Conservation (phyloP, 2,113 vertebrate species). For the Pygoscelis antarcticus region DNA sequence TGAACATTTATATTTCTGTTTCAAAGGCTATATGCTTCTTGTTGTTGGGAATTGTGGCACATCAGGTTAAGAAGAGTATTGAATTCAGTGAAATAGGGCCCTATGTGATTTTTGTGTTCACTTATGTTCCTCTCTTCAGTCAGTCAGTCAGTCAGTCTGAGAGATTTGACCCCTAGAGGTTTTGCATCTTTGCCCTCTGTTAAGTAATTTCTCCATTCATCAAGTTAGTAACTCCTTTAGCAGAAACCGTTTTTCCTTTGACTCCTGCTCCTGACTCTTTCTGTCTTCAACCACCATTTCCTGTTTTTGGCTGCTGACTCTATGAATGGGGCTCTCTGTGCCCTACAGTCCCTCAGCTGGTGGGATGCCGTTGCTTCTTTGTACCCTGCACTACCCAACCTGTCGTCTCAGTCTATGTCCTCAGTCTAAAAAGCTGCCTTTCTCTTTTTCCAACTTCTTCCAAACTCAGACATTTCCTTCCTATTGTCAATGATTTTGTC, state of each 20-base stretch:
- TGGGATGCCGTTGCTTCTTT: not conserved
- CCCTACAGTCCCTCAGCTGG: not conserved
- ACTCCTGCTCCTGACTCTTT: not conserved
- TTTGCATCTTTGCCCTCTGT: not conserved
- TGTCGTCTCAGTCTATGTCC: not conserved
- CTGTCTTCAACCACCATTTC: not conserved
- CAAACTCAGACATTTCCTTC: not conserved
- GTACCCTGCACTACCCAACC: not conserved
- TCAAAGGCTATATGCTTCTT: not conserved
- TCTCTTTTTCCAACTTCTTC: not conserved
- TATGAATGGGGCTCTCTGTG: not conserved
- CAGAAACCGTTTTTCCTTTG: not conserved
- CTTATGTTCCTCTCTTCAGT: not conserved
- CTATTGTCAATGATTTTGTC: not conserved
- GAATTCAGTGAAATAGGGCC: not conserved
- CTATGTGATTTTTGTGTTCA: not conserved
- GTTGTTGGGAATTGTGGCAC: not conserved
- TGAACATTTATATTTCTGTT: not conserved
- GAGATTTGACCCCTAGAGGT: not conserved
- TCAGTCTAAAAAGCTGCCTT: not conserved
- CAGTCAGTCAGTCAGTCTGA: not conserved
- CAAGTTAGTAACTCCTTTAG: not conserved
- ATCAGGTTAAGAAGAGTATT: not conserved
- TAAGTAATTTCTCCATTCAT: not conserved
- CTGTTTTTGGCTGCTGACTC: not conserved